Evolutionary conservation across 2,113 vertebrate genomes (phyloP).

Genomic region (Panthera tigris): DNA sequence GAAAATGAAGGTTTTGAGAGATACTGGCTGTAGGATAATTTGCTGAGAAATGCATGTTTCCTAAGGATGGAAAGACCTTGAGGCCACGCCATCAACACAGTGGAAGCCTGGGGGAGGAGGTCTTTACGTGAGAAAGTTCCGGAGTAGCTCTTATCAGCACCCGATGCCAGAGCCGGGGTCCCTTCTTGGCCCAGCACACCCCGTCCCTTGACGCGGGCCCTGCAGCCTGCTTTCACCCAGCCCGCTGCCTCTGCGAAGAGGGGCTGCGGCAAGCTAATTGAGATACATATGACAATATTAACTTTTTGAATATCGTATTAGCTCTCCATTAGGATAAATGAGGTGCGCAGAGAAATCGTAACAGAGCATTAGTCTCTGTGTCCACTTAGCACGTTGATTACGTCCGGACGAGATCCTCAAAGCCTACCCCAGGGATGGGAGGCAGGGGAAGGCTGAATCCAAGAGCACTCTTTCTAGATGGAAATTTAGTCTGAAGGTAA

Average conservation of each 20-base stretch:
- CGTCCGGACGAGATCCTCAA: background rate
- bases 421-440: background rate
- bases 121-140: background rate
- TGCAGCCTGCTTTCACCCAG: too few relatives aligned
- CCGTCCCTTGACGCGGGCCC: background rate
- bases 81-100: background rate
- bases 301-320: constrained; percentile 55
- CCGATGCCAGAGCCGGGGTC: background rate
- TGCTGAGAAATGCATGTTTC: background rate
- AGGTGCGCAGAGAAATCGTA: background rate
- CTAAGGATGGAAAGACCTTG: background rate
- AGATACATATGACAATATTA: constrained; percentile 55
- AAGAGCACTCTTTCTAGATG: background rate
- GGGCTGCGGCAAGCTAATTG: background rate
- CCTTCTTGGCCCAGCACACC: background rate
- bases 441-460: fast-evolving
- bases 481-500: background rate
- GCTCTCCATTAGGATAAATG: constrained; percentile 61
- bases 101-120: background rate
- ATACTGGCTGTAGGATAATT: background rate
- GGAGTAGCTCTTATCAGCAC: background rate
- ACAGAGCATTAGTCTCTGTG: constrained; percentile 33
- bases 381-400: background rate
- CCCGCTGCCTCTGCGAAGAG: background rate
- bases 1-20: constrained; percentile 4